These are phyloP conservation scores for Eidolon dupreanum DNA, from an alignment of 2,797 vertebrate genomes.

Conservation along the genomic window DNA sequence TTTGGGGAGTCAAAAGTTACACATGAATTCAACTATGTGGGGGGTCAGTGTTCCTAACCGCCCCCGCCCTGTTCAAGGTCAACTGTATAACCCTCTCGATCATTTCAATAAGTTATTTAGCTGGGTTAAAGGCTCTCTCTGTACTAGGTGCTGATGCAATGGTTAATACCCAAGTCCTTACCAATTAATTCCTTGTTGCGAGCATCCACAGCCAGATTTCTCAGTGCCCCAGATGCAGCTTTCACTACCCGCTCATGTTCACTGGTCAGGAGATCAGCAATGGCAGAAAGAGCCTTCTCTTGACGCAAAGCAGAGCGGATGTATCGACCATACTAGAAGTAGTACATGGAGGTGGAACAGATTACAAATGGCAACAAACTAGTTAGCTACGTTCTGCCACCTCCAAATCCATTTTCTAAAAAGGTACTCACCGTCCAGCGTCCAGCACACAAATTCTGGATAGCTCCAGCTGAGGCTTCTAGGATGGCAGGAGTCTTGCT, in stretches of 20 bases:
- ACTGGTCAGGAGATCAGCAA: conserved; percentile 92
- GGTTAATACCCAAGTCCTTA: conserved; percentile 79
- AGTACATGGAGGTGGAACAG: not conserved
- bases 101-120: not conserved
- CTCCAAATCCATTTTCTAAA: not conserved
- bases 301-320: conserved; percentile 93
- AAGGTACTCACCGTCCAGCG: conserved; percentile 92
- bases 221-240: conserved; percentile 95
- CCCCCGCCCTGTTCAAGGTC: not conserved
- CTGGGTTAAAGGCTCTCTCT: not conserved
- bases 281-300: conserved; percentile 94
- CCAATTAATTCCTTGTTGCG: conserved; percentile 95
- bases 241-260: conserved; percentile 95
- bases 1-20: not conserved
- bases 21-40: not conserved
- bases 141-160: accelerated
- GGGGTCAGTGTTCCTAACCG: no score
- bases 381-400: not conserved
- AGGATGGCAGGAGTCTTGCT: conserved; percentile 94
- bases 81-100: not conserved
- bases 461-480: conserved; percentile 95
- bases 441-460: conserved; percentile 97
- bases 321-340: conserved; percentile 92
- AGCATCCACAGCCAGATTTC: conserved; percentile 95
- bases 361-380: not conserved